Evolutionary conservation across 2,888 invertebrate species (phyloP).

Genomic region (Portevinia maculata): DNA sequence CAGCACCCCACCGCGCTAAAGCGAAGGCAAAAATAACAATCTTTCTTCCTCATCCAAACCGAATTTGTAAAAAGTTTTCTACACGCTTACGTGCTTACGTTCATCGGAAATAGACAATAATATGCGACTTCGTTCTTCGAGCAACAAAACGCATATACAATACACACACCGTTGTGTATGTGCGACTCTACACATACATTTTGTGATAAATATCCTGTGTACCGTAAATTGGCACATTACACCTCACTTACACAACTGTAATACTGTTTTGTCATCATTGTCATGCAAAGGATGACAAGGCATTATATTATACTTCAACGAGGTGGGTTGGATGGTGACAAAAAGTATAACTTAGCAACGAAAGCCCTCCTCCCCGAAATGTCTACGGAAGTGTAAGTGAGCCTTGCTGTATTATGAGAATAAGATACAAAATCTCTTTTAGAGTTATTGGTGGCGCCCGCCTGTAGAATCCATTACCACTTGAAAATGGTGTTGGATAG

Average conservation of each 20-base stretch:
- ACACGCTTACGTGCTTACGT: slow-evolving; percentile 9
- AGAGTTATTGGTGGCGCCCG: slow-evolving; percentile 48
- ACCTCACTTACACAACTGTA: slow-evolving; percentile 44
- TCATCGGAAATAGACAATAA: slow-evolving; percentile 22
- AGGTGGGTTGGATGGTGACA: background rate
- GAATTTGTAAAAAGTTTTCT: slow-evolving; percentile 31
- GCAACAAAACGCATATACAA: slow-evolving; percentile 12
- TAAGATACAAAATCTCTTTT: slow-evolving; percentile 18
- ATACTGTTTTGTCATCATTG: slow-evolving; percentile 40
- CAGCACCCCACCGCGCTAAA: background rate
- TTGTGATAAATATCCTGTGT: slow-evolving; percentile 36
- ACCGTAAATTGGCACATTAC: slow-evolving; percentile 52
- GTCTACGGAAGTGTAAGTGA: background rate
- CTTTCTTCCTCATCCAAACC: slow-evolving; percentile 18
- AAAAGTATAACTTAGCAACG: slow-evolving; percentile 14
- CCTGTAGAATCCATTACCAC: slow-evolving; percentile 25
- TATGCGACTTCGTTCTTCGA: background rate
- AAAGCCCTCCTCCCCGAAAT: background rate
- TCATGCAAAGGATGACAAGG: slow-evolving; percentile 18
- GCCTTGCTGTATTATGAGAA: background rate
- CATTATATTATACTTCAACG: slow-evolving; percentile 16
- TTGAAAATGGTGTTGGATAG: background rate
- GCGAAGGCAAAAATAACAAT: slow-evolving; percentile 33
- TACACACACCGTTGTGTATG: background rate
- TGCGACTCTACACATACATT: background rate